A percentile compares a stretch with the other conserved stretches of the same genome.
phyloP scores from a whole-genome alignment of 2,797 vertebrate species.

The Brachyrhaphis roseni region DNA sequence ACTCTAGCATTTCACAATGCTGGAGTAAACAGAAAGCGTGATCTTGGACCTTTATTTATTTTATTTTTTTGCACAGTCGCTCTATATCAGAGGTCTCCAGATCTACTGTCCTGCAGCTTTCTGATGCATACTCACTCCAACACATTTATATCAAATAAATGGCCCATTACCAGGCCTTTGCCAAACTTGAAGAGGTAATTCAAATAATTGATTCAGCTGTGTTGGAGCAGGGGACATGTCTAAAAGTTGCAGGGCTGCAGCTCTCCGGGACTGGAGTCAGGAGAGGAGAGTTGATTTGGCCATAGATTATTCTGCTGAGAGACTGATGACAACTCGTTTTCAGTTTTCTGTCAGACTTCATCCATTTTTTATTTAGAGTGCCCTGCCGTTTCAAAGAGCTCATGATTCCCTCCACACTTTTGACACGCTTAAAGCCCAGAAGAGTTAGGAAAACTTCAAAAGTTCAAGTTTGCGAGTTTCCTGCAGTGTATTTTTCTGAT shows the following conservation, averaged over 20 bases:
- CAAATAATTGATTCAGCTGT: neutral
- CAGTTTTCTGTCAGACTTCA: neutral
- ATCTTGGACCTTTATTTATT: neutral
- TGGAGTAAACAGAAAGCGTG: neutral
- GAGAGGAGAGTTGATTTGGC: neutral
- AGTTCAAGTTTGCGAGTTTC: neutral
- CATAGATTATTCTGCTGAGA: neutral
- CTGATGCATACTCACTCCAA: neutral
- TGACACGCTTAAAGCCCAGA: neutral
- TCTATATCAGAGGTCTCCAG: neutral
- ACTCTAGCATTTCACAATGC: neutral
- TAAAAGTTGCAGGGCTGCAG: neutral
- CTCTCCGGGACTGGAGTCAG: neutral
- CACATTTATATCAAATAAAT: neutral
- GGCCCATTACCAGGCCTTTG: neutral
- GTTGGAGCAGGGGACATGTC: neutral
- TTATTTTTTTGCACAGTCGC: neutral
- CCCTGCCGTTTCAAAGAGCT: neutral
- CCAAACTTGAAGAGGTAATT: neutral
- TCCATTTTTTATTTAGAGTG: neutral
- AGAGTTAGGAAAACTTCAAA: neutral
- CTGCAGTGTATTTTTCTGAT: neutral
- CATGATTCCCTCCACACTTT: neutral
- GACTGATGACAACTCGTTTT: neutral
- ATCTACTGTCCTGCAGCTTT: neutral